Percentiles rank a stretch among this genome's conserved stretches.
Evolutionary conservation across 2,888 invertebrate genomes (phyloP).

Genomic region (Troilus luridus): DNA sequence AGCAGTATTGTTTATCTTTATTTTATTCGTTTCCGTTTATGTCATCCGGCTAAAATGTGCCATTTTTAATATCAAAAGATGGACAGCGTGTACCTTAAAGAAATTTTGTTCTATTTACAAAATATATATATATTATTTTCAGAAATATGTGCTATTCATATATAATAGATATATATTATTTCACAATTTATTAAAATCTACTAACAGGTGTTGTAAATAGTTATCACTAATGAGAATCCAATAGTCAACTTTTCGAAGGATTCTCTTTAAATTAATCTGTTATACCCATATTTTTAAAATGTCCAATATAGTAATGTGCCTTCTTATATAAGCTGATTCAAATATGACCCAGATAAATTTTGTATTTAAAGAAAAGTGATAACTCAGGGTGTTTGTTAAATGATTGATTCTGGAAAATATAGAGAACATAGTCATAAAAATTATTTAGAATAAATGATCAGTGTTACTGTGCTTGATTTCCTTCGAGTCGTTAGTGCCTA

Average conservation of each 20-base stretch:
- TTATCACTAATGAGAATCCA: constrained; percentile 48
- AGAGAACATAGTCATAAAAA: constrained; percentile 17
- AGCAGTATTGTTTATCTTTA: constrained; percentile 57
- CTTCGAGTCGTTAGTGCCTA: constrained; percentile 58
- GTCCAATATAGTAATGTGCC: constrained; percentile 57
- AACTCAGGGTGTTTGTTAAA: constrained; percentile 56
- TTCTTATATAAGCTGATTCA: constrained; percentile 61
- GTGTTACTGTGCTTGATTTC: constrained; percentile 51
- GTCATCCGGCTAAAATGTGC: constrained; percentile 50
- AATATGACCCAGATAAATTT: constrained; percentile 40
- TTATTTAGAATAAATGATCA: constrained; percentile 14
- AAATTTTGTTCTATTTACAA: neutral
- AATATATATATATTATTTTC: constrained; percentile 27
- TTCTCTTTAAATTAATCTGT: constrained; percentile 54
- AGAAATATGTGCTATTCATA: constrained; percentile 44
- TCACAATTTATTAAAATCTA: constrained; percentile 34
- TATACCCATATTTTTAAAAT: constrained; percentile 49
- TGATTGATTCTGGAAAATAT: constrained; percentile 27
- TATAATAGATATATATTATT: constrained; percentile 25
- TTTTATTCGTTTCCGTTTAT: neutral
- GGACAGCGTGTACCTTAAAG: constrained; percentile 51
- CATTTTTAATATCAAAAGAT: constrained; percentile 55
- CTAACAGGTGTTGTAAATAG: constrained; percentile 52
- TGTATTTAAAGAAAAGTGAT: constrained; percentile 50
- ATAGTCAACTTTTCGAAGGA: constrained; percentile 52